Conservation (phyloP, 2,888 invertebrate genomes). For the Tortricodes alternella region DNA sequence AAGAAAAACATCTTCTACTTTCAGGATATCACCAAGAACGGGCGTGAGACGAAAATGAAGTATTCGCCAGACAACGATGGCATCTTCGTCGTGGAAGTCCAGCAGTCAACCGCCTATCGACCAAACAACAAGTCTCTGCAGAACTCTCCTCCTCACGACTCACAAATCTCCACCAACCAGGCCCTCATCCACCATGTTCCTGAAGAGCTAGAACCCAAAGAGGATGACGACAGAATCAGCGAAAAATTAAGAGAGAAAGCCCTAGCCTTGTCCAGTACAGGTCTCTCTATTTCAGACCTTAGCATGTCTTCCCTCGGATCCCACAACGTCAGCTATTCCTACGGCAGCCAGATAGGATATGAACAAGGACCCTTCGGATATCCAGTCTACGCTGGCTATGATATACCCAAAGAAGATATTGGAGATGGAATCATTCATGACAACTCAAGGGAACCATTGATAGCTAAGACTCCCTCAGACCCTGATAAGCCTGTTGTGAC, state of each 20-base stretch:
- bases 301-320: conserved; percentile 88
- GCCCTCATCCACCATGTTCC: conserved; percentile 74
- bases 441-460: conserved; percentile 75
- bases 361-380: conserved; percentile 89
- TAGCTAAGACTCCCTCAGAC: conserved; percentile 74
- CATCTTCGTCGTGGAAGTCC: conserved; percentile 88
- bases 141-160: conserved; percentile 64
- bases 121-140: conserved; percentile 61
- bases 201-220: conserved; percentile 65
- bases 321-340: conserved; percentile 89
- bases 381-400: conserved; percentile 84
- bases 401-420: conserved; percentile 65
- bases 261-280: conserved; percentile 85
- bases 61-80: conserved; percentile 88
- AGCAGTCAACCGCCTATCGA: conserved; percentile 69
- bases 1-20: conserved; percentile 38
- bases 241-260: conserved; percentile 66
- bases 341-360: conserved; percentile 91
- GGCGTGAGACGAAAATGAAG: conserved; percentile 89
- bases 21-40: conserved; percentile 87
- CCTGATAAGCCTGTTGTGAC: conserved; percentile 86
- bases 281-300: conserved; percentile 91
- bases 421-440: conserved; percentile 65
- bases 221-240: conserved; percentile 63
- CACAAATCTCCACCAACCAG: conserved; percentile 75